These are phyloP conservation scores for Hippopotamyrus pictus DNA, from an alignment of 2,797 vertebrate species.

Conservation along the genomic window DNA sequence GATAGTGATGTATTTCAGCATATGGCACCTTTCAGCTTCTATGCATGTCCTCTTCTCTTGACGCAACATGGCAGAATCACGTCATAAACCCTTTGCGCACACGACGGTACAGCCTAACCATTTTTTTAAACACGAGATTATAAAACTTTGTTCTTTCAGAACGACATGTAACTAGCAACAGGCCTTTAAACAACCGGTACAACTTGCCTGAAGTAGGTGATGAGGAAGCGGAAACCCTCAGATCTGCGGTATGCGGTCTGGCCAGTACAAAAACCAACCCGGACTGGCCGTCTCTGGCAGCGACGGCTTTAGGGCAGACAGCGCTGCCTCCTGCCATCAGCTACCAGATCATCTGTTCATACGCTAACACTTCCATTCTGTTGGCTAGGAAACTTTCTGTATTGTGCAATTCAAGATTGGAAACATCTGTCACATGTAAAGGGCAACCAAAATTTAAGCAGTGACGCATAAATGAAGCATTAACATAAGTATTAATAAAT, in stretches of 20 bases:
- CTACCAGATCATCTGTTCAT: background rate
- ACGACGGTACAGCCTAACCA: background rate
- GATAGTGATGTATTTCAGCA: background rate
- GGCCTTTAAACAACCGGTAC: background rate
- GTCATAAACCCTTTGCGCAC: background rate
- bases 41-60: background rate
- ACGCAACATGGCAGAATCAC: background rate
- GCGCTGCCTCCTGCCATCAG: background rate
- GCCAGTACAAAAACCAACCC: background rate
- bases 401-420: background rate
- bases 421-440: background rate
- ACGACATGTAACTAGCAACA: background rate
- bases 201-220: background rate
- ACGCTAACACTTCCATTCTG: background rate
- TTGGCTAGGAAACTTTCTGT: background rate
- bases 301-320: background rate
- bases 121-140: background rate
- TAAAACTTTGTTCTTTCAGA: background rate
- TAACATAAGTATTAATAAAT: background rate
- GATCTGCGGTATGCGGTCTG: background rate
- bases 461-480: background rate
- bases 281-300: background rate
- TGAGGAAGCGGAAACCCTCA: background rate
- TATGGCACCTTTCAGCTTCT: background rate
- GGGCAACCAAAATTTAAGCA: background rate